phyloP scores from a whole-genome alignment of 1,140 invertebrate genomes.

The Eriocheir sinensis region DNA sequence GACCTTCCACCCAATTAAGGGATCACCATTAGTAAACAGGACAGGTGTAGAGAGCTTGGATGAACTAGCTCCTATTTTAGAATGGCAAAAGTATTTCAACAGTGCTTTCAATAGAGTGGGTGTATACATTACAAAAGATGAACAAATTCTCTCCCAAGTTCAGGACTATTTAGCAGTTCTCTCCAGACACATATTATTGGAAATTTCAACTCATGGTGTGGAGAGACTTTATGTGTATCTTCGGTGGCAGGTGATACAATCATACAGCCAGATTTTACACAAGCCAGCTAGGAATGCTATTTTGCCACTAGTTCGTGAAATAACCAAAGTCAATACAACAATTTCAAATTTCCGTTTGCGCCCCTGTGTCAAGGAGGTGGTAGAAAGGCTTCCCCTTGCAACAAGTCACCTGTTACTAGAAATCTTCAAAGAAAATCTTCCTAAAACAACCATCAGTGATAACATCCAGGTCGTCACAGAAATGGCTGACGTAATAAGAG shows the following conservation, averaged over 20 bases:
- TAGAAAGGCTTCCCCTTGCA: constrained; percentile 47
- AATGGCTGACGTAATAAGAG: constrained; percentile 49
- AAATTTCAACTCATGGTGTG: constrained; percentile 41
- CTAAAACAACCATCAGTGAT: neutral
- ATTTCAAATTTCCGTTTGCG: constrained; percentile 45
- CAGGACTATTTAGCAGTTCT: constrained; percentile 56
- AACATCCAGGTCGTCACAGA: neutral
- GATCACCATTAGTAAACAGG: constrained; percentile 48
- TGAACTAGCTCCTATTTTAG: constrained; percentile 48
- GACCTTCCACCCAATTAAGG: constrained; percentile 32
- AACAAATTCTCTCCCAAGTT: constrained; percentile 57
- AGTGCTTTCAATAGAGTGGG: constrained; percentile 56
- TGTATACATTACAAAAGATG: neutral
- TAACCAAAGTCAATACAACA: constrained; percentile 35
- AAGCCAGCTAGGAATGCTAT: constrained; percentile 51
- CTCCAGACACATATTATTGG: constrained; percentile 51
- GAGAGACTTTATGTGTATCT: constrained; percentile 57
- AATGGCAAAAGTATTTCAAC: constrained; percentile 67
- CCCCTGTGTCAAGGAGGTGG: constrained; percentile 62
- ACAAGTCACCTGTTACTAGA: constrained; percentile 40
- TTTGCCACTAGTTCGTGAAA: constrained; percentile 37
- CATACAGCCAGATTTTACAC: constrained; percentile 60
- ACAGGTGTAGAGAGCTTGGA: constrained; percentile 44
- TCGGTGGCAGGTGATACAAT: constrained; percentile 60
- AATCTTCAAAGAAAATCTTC: constrained; percentile 44